Conservation (phyloP, 2,113 vertebrate genomes). For the Hypocryptadius cinnamomeus region DNA sequence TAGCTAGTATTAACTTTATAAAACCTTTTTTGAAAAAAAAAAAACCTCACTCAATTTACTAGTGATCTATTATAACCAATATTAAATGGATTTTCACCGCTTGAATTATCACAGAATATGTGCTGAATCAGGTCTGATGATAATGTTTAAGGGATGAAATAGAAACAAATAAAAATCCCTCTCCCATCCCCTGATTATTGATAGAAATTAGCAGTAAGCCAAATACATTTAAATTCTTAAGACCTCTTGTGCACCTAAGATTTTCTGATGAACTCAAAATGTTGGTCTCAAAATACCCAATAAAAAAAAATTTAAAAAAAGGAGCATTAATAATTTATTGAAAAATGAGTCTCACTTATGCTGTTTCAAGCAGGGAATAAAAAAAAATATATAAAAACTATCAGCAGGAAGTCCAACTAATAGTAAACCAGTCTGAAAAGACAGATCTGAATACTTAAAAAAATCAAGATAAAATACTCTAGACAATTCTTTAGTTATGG, state of each 20-base stretch:
- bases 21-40: neutral
- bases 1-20: neutral
- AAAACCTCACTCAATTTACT: neutral
- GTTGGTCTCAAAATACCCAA: neutral
- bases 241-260: neutral
- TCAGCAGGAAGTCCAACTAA: neutral
- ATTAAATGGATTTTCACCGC: neutral
- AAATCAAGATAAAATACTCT: slow-evolving; percentile 27
- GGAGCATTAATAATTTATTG: neutral
- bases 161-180: neutral
- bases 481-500: neutral
- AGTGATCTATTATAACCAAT: neutral
- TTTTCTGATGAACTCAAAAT: neutral
- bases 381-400: neutral
- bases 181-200: neutral
- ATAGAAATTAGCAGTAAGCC: neutral
- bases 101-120: neutral
- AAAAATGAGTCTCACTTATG: neutral
- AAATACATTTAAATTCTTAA: neutral
- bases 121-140: neutral
- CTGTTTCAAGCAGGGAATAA: neutral
- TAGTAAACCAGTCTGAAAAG: neutral
- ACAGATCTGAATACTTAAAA: neutral
- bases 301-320: neutral
- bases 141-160: neutral